phyloP scores from a whole-genome alignment of 2,888 invertebrate species.

The Pelosia muscerda region DNA sequence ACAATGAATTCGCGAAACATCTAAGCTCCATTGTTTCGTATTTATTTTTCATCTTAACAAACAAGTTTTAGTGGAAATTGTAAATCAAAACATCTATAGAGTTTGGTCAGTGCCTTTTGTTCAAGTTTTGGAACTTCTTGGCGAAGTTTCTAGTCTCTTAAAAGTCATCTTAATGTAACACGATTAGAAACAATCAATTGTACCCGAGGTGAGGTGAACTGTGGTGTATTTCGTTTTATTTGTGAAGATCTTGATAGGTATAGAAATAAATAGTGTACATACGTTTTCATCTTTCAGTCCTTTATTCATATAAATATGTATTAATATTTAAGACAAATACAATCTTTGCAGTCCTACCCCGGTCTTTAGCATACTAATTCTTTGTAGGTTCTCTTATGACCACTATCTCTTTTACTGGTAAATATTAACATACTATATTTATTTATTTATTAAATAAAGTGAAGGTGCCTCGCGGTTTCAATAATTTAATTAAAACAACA shows the following conservation, averaged over 20 bases:
- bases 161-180: constrained; percentile 62
- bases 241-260: neutral
- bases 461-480: neutral
- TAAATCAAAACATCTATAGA: constrained; percentile 64
- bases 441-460: neutral
- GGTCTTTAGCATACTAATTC: no score
- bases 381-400: no score
- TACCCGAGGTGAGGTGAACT: constrained; percentile 28
- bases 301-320: neutral
- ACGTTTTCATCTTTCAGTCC: neutral
- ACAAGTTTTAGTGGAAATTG: constrained; percentile 57
- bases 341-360: no score
- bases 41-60: constrained; percentile 64
- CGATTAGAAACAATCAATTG: constrained; percentile 58
- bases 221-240: constrained; percentile 29
- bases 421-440: neutral
- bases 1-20: constrained; percentile 32
- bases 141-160: constrained; percentile 54
- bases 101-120: constrained; percentile 64
- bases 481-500: no score
- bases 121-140: constrained; percentile 56
- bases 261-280: neutral
- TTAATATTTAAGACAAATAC: neutral
- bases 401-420: neutral
- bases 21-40: constrained; percentile 39